Base-by-base conservation (phyloP, 1,140 invertebrate species). In the Eciton burchellii region DNA sequence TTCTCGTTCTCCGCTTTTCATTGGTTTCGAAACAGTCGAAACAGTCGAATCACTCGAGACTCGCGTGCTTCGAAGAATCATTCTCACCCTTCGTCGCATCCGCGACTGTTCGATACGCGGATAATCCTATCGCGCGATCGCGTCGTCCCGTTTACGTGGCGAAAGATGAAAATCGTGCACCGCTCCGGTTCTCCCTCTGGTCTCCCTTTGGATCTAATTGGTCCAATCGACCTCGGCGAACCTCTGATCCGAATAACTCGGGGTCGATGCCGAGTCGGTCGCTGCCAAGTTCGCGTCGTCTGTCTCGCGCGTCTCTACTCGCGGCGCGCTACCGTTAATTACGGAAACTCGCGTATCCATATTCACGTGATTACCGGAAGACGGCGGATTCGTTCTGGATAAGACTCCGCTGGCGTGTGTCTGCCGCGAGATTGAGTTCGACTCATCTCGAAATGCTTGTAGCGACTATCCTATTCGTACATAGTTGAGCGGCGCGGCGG, bases 371-470 rank as follows among this genome's bases (percentile, higher is more conserved):
- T 88, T 79, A 87, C 77, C 74, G 66, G 47, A 71, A 84, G 86
- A 43, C 66, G 76, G 81, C 65, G 84, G 83, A 88, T 88, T 88
- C 87, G 87, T 88, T 83, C 68, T 72, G 81, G 79, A 88, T 88
- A 88, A 72, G 76, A 70, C 59, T 68, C 49, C 74, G 81, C 19
- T 59, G 62, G 81, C 60, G 62, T 84, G 77, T 77, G 81, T 88
- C 84, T 84, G 86, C 66, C 83, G 76, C 84, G 87, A 90, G 91
- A 91, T 91, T 89, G 89, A 91, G 89, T 91, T 92, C 89, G 92
- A 92, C 90, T 92, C 89, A 88, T 92, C 89, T 88, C 84, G 84
- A 90, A 89, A 89, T 89, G 89, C 84, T 89, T 87, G 83, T 86
- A 86, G 81, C 85, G 84, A 91, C 85, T 90, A 89, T 90, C 81